Evolutionary conservation across 1,140 invertebrate genomes (phyloP).

Genomic region (Drosophila elegans): DNA sequence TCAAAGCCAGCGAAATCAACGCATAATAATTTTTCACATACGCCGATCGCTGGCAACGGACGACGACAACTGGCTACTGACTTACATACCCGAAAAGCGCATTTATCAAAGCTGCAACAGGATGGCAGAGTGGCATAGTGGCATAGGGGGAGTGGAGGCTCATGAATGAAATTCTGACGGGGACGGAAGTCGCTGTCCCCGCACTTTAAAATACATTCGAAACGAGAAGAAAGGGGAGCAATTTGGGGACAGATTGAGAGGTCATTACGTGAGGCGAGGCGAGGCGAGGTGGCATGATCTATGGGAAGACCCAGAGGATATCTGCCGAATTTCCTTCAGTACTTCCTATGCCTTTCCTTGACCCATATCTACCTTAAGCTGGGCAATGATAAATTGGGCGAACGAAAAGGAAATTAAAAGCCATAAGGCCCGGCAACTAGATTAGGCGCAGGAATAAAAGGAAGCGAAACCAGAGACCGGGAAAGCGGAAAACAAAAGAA

Average conservation of each 20-base stretch:
- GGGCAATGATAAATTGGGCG: conserved; percentile 72
- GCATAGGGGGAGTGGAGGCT: conserved; percentile 1
- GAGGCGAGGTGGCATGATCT: conserved; percentile 62
- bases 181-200: conserved; percentile 48
- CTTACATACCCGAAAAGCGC: conserved; percentile 81
- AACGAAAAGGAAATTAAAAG: conserved; percentile 78
- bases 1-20: conserved; percentile 68
- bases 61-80: conserved; percentile 75
- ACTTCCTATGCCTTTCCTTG: not conserved
- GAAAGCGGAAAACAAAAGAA: conserved; percentile 24
- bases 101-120: conserved; percentile 73
- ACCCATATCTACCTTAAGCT: conserved; percentile 44
- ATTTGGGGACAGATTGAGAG: conserved; percentile 79
- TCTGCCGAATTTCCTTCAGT: conserved; percentile 8
- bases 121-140: conserved; percentile 8
- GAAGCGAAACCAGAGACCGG: conserved; percentile 23
- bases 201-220: not conserved
- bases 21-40: conserved; percentile 83
- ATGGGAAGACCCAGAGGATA: conserved; percentile 33
- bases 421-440: conserved; percentile 69
- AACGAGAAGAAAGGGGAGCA: conserved; percentile 5
- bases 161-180: conserved; percentile 63
- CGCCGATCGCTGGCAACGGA: conserved; percentile 38
- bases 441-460: conserved; percentile 43
- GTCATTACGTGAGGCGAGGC: conserved; percentile 62